phyloP scores from a whole-genome alignment of 2,888 invertebrate species.

The Cosmia pyralina region DNA sequence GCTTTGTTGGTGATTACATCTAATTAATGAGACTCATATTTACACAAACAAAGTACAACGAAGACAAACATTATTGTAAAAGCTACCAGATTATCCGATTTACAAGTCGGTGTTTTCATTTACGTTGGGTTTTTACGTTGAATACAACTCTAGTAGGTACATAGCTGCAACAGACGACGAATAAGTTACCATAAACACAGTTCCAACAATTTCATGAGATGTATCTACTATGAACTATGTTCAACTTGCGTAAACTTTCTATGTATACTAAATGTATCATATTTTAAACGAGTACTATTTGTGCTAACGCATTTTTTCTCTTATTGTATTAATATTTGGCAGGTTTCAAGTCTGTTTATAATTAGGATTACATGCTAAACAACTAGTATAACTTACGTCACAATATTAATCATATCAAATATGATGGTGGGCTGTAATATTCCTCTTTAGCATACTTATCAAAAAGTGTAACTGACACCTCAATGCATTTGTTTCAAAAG shows the following conservation, averaged over 20 bases:
- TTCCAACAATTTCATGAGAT: conserved; percentile 32
- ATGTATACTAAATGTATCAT: conserved; percentile 39
- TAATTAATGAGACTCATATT: conserved; percentile 77
- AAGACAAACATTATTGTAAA: conserved; percentile 36
- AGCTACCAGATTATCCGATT: conserved; percentile 37
- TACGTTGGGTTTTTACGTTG: conserved; percentile 17
- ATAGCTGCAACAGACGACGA: conserved; percentile 30
- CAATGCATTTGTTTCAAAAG: conserved; percentile 18
- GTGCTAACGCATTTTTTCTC: conserved; percentile 70
- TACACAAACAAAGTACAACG: conserved; percentile 65
- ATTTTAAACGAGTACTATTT: conserved; percentile 66
- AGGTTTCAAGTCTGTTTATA: conserved; percentile 78
- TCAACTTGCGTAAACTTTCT: conserved; percentile 52
- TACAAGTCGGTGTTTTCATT: conserved; percentile 24
- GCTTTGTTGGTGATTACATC: conserved; percentile 83
- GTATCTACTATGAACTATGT: conserved; percentile 52
- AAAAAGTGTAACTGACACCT: conserved; percentile 15
- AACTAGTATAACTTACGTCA: conserved; percentile 53
- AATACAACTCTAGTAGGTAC: conserved; percentile 35
- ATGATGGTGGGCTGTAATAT: conserved; percentile 40
- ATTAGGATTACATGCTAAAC: conserved; percentile 60
- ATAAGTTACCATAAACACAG: conserved; percentile 33
- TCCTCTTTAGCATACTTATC: neutral
- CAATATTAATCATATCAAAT: conserved; percentile 42
- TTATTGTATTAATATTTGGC: conserved; percentile 84